Evolutionary conservation across 2,797 vertebrate genomes (phyloP), one percentile per base, ranked within the genome.

Genomic region (Crocidura indochinensis): DNA sequence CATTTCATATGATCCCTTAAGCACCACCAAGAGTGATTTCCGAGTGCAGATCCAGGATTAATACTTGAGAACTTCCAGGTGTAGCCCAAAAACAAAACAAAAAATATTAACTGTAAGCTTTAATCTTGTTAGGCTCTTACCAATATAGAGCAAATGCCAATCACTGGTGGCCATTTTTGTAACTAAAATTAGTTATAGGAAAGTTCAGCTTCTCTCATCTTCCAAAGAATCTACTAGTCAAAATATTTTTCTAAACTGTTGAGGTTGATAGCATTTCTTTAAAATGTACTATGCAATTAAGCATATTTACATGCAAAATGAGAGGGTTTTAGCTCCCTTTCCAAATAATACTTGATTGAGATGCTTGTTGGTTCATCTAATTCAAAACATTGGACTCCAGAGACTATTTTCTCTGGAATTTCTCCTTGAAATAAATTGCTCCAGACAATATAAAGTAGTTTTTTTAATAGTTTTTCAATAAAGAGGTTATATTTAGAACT

Each of bases 391-490:
- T 91, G 5, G 47, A 94, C 92, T 95, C 77, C 56, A 84, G 12
- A 20, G 92, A 93, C 27, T 2, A 80, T 78, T 71, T 29, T 6
- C n/a, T 87, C 88, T 91, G n/a, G 73, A 96, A 64, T 77, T 92
- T 96, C 77, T 95, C 88, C 95, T 91, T 85, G 87, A 95, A 83
- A 82, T 83, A 96, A 94, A 92, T 96, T 86, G 77, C 91, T 92
- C 82, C 91, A 95, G 95, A 96, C 95, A 95, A 86, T 93, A 91
- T 56, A 78, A 94, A 96, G 89, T 75, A 93, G 38, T 78, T 56
- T 79, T 91, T 20, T 60, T 75, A 81, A 2, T 38, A 94, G 74
- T 89, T 93, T 88, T 68, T 92, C 81, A 78, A 85, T 88, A 96
- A 78, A 87, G 87, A 96, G 60, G 87, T 71, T 91, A 81, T 47